Evolutionary conservation across 2,113 vertebrate species (phyloP).

Genomic region (Pavo muticus): DNA sequence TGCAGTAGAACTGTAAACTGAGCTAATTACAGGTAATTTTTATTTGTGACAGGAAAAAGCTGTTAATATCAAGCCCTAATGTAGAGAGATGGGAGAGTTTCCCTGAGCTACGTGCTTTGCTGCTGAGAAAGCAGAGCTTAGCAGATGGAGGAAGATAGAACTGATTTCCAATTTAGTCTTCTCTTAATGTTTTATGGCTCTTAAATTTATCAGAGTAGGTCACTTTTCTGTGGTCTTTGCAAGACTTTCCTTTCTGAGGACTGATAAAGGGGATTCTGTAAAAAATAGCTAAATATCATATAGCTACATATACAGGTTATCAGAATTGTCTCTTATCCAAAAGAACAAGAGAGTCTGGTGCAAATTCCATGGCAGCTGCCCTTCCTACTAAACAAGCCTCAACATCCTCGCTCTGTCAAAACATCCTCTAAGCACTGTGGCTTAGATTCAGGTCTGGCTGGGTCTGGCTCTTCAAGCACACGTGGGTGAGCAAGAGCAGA

Average conservation of each 20-base stretch:
- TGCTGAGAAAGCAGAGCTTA: conserved; percentile 34
- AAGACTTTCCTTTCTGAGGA: background rate
- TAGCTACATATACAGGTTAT: background rate
- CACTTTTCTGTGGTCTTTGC: conserved; percentile 15
- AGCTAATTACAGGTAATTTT: conserved; percentile 60
- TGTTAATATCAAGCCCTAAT: conserved; percentile 50
- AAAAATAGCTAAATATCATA: background rate
- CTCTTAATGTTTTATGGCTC: conserved; percentile 65
- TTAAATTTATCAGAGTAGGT: conserved; percentile 53
- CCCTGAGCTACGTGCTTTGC: conserved; percentile 37
- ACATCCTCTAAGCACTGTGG: background rate
- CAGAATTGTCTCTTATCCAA: background rate
- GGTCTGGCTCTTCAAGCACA: conserved; percentile 16
- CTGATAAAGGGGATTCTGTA: background rate
- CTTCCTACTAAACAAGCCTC: background rate
- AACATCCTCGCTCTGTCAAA: conserved; percentile 22
- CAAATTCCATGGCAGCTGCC: background rate
- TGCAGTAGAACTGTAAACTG: background rate
- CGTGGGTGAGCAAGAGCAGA: background rate
- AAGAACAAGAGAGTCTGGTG: background rate
- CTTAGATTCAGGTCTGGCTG: conserved; percentile 1
- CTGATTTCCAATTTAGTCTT: conserved; percentile 53
- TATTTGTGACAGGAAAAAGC: conserved; percentile 41
- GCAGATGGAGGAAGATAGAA: conserved; percentile 38
- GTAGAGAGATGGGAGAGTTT: conserved; percentile 41